Percentiles rank a stretch among this genome's conserved stretches.
phyloP scores from a whole-genome alignment of 2,113 vertebrate species.

The Murina feae region DNA sequence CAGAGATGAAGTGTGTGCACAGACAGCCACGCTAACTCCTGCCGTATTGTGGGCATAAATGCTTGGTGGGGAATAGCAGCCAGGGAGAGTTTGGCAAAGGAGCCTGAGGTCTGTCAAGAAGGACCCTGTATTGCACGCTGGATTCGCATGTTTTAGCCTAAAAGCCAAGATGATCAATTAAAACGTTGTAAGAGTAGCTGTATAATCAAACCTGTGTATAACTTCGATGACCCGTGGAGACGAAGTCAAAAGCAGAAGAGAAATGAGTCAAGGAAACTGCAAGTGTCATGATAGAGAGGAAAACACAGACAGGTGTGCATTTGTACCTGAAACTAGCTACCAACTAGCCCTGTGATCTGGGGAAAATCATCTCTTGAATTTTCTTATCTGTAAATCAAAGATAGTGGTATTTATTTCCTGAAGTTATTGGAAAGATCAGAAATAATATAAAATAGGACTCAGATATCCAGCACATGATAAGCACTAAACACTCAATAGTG shows the following conservation, averaged over 20 bases:
- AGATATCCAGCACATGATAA: neutral
- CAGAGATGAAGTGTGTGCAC: neutral
- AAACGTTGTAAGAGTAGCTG: neutral
- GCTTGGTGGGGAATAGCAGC: neutral
- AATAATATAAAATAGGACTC: neutral
- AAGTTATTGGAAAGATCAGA: neutral
- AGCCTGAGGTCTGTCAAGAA: neutral
- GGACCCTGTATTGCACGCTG: neutral
- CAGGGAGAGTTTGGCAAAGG: neutral
- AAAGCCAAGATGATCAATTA: neutral
- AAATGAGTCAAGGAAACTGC: neutral
- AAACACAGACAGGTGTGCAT: neutral
- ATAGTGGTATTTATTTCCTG: neutral
- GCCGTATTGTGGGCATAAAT: neutral
- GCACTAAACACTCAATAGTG: rapidly evolving
- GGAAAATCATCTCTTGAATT: neutral
- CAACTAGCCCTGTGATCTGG: neutral
- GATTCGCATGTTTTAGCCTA: neutral
- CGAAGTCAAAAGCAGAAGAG: neutral
- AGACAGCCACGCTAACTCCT: neutral
- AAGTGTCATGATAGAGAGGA: neutral
- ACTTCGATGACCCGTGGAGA: neutral
- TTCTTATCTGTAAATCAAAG: neutral
- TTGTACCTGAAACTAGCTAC: neutral
- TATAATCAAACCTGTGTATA: neutral